Conservation (phyloP, 2,797 vertebrate genomes). For the Setipinna tenuifilis region DNA sequence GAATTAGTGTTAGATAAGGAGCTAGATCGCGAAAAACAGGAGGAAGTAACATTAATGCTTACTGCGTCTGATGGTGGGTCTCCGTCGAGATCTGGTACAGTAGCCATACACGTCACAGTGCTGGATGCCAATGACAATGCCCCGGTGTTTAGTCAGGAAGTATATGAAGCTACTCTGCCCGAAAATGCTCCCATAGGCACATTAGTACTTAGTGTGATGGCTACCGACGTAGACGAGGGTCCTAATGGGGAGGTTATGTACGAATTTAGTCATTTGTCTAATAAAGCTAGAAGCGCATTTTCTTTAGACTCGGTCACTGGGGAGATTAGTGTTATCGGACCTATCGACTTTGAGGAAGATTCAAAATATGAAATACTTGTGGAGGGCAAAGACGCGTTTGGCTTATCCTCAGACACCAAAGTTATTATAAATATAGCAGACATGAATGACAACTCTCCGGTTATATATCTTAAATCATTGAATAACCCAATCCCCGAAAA, state of each 20-base stretch:
- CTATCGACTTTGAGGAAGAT: slow-evolving; percentile 66
- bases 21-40: slow-evolving; percentile 51
- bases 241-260: slow-evolving; percentile 5
- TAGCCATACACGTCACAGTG: slow-evolving; percentile 60
- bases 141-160: slow-evolving; percentile 37
- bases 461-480: slow-evolving; percentile 64
- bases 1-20: slow-evolving; percentile 18
- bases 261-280: slow-evolving; percentile 7
- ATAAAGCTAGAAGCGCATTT: neutral
- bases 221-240: neutral
- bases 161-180: slow-evolving; percentile 57
- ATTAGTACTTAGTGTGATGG: neutral
- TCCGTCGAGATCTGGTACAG: slow-evolving; percentile 57
- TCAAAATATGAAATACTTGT: slow-evolving; percentile 63
- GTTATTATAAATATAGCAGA: slow-evolving; percentile 60
- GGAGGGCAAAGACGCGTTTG: slow-evolving; percentile 66
- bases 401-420: slow-evolving; percentile 62
- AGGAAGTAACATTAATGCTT: slow-evolving; percentile 8
- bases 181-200: slow-evolving; percentile 54
- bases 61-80: slow-evolving; percentile 63
- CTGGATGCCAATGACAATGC: slow-evolving; percentile 68
- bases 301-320: slow-evolving; percentile 51
- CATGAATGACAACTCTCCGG: slow-evolving; percentile 64
- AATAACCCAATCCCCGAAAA: slow-evolving; percentile 63
- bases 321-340: slow-evolving; percentile 46